Evolutionary conservation across 2,113 vertebrate species (phyloP), one percentile per base, ranked within the genome.

Genomic region (Prinia subflava): DNA sequence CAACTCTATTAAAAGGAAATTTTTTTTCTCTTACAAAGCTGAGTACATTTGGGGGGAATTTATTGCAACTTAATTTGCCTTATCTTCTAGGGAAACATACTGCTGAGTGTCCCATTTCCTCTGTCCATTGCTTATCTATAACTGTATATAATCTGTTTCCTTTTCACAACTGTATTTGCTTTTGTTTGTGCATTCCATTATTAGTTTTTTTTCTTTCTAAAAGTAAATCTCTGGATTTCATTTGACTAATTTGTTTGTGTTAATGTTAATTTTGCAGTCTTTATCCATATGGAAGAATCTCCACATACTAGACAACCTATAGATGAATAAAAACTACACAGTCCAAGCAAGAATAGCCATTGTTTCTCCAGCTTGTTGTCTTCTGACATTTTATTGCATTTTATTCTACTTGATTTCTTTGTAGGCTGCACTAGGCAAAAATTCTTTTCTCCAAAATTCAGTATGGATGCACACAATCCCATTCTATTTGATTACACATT

Each of bases 11-110:
- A 70, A 83, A 85, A 75, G 1, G 20, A 42, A 2, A 0, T 53
- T n/a, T 25, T 30, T 30, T 73, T 30, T 42, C 56, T 55, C 64
- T 84, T 73, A 76, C 9, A 91, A 63, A 79, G 24, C 18, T 52
- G 18, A 39, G 39, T 77, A 42, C 19, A 62, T 46, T 78, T 71
- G 5, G 18, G 11, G 21, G 9, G 37, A 70, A 81, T 92, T 91
- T 94, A 90, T 63, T 91, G 33, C 55, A 79, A 85, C 25, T 47
- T 92, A 88, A 92, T 90, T 95, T 88, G 18, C 31, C 63, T 94
- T 90, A 77, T 87, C 44, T 62, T 89, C 53, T 64, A 79, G 24
- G 35, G 67, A 92, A 93, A 92, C 41, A 47, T 57, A 68, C 70
- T 79, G 37, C 64, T 20, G 22, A 77, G 7, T 73, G 13, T 70